These are phyloP conservation scores for Cyphomyrus plagiostoma DNA, from an alignment of 2,113 vertebrate genomes.

Conservation along the genomic window DNA sequence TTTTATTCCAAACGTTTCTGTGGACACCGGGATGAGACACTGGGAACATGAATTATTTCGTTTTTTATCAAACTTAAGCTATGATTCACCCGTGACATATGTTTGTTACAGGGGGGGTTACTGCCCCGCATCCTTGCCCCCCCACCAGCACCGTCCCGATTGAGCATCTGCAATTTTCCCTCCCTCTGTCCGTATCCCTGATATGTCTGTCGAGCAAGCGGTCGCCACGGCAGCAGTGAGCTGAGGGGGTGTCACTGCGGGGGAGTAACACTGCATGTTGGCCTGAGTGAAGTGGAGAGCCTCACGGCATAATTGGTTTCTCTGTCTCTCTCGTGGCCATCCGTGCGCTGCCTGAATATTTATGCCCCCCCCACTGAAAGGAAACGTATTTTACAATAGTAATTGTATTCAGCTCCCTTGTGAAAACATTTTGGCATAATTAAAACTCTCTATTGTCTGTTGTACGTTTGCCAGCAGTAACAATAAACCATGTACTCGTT, in stretches of 20 bases:
- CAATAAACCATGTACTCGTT: not conserved
- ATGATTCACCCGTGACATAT: not conserved
- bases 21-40: not conserved
- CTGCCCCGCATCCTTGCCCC: no score
- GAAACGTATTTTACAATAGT: not conserved
- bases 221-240: not conserved
- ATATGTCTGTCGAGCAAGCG: not conserved
- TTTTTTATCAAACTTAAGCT: not conserved
- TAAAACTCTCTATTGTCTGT: conserved; percentile 7
- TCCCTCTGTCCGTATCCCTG: not conserved
- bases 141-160: not conserved
- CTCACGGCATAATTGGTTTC: not conserved
- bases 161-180: not conserved
- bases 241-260: not conserved
- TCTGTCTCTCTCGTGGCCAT: not conserved
- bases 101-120: not conserved
- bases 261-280: not conserved
- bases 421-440: not conserved
- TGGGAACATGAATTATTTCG: not conserved
- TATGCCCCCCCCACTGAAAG: not conserved
- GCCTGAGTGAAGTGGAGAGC: not conserved
- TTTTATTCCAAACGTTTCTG: not conserved
- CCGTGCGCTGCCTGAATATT: not conserved
- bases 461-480: not conserved
- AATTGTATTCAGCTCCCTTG: not conserved